Base-by-base conservation (phyloP, 2,113 vertebrate genomes). In the Cettia cetti region DNA sequence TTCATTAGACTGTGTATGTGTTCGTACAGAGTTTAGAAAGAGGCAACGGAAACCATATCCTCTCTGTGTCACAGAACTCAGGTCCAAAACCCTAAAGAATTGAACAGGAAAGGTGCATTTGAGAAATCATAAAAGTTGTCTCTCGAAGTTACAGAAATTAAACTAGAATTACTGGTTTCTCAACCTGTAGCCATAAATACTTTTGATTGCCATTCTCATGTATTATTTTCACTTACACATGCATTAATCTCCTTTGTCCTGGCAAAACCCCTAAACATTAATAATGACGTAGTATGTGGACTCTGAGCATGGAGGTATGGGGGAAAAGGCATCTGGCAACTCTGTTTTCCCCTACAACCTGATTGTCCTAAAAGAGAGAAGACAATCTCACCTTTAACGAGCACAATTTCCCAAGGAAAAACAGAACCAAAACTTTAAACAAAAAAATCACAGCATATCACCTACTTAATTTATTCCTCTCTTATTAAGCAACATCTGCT, bases 291-390 rank as follows among this genome's bases (percentile, higher is more conserved):
- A 1, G 24, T 31, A 26, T 21, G 22, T 8, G 14, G 21, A 44
- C 20, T 54, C 27, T 0, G 0, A 54, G 13, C 37, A 6, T 7
- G 13, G 22, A 45, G 4, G 3, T 47, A 76, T 13, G 30, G n/a
- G 9, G 23, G 33, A 35, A 83, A 83, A 21, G 47, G 28, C 13
- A 23, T 37, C 65, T 75, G n/a, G 12, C 79, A 93, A 56, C 59
- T 61, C 9, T 30, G 21, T 47, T 50, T 65, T 94, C 17, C 27
- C 35, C 52, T 52, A 52, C 21, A 77, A 63, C 15, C 47, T 40
- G 13, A 9, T 44, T 45, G 14, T 35, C 28, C 42, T 85, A 64
- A 60, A 35, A 75, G 12, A 64, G 31, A 75, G 31, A 57, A 80
- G 37, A 72, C 11, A 30, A 23, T 45, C 27, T 83, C 50, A 80